phyloP scores from a whole-genome alignment of 2,113 vertebrate species.

The Echinops telfairi region DNA sequence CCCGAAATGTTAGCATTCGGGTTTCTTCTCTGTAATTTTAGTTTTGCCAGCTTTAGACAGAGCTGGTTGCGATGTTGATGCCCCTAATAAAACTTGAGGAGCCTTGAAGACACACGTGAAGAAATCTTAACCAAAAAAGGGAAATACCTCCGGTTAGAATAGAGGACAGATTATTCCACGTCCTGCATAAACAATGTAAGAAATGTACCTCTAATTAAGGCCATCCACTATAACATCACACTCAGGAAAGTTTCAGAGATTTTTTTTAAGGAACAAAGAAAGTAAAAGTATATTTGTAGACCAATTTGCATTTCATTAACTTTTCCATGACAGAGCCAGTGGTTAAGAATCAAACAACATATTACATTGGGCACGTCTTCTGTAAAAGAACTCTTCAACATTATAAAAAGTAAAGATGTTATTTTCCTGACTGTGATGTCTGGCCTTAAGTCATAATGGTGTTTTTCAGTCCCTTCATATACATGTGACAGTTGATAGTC shows the following conservation, averaged over 20 bases:
- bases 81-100: neutral
- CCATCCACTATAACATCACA: neutral
- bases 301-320: neutral
- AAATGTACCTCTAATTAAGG: conserved; percentile 19
- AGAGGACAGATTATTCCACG: conserved; percentile 6
- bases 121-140: neutral
- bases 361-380: neutral
- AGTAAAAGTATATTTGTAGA: neutral
- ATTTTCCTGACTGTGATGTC: neutral
- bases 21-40: conserved; percentile 28
- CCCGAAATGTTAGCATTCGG: neutral
- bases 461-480: neutral
- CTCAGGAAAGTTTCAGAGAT: neutral
- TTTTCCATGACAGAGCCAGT: neutral
- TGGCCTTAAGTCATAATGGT: neutral
- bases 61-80: neutral
- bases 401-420: neutral
- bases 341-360: neutral
- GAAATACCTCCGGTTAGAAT: neutral
- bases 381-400: neutral
- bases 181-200: neutral
- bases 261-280: neutral
- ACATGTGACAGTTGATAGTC: neutral
- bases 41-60: neutral
- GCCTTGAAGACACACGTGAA: neutral